Evolutionary conservation across 2,113 vertebrate species (phyloP).

Genomic region (Mionectes macconnelli): DNA sequence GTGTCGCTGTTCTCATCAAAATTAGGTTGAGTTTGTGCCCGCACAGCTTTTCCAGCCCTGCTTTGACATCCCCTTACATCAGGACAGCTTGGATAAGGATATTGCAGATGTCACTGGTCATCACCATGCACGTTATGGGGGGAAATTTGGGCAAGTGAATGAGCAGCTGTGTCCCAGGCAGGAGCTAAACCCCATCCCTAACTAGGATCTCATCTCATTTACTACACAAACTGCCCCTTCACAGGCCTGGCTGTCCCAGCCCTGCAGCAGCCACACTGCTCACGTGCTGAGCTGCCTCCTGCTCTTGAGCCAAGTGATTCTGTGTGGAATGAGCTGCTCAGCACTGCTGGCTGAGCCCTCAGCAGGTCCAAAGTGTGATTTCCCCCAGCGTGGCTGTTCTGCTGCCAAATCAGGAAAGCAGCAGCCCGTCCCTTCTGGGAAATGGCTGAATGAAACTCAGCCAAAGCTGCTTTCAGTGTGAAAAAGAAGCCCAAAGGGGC

Average conservation of each 20-base stretch:
- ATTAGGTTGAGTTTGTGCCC: neutral
- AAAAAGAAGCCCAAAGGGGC: neutral
- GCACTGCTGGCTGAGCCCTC: neutral
- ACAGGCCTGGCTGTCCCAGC: neutral
- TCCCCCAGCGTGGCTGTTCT: neutral
- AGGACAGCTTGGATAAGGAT: neutral
- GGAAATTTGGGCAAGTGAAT: neutral
- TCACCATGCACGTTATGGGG: accelerated
- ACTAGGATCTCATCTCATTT: neutral
- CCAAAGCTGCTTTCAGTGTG: neutral
- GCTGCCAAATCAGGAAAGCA: neutral
- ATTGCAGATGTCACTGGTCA: neutral
- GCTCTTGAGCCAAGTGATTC: neutral
- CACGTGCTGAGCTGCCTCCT: neutral
- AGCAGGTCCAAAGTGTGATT: neutral
- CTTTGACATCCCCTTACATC: neutral
- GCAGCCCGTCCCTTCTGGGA: neutral
- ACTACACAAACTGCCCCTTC: neutral
- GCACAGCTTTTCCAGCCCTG: neutral
- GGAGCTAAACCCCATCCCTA: neutral
- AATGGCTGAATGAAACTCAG: neutral
- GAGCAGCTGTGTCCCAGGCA: neutral
- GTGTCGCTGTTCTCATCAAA: neutral
- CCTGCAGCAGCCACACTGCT: neutral
- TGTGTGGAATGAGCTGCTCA: neutral